phyloP scores from a whole-genome alignment of 2,888 invertebrate genomes.

The Melinaea marsaeus region DNA sequence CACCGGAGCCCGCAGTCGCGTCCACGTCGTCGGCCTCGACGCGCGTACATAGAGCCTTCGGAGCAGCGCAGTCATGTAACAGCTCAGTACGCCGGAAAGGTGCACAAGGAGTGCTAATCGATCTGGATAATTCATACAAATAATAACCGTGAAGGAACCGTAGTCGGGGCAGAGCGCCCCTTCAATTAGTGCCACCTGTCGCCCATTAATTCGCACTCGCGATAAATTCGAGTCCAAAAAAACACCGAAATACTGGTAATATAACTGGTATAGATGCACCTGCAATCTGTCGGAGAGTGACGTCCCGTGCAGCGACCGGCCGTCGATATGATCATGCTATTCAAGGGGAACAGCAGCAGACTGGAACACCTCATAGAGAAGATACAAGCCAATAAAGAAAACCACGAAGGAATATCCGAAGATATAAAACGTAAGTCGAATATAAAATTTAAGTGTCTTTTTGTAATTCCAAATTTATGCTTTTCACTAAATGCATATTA shows the following conservation, averaged over 20 bases:
- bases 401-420: constrained; percentile 75
- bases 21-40: constrained; percentile 54
- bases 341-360: constrained; percentile 91
- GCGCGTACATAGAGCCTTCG: constrained; percentile 50
- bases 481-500: too few species aligned
- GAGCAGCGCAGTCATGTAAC: constrained; percentile 15
- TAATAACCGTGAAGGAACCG: constrained; percentile 72
- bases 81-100: constrained; percentile 50
- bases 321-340: constrained; percentile 83
- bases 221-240: constrained; percentile 63
- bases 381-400: constrained; percentile 90
- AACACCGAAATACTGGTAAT: constrained; percentile 52
- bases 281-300: constrained; percentile 48
- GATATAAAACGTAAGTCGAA: constrained; percentile 70
- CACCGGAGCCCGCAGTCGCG: constrained; percentile 61
- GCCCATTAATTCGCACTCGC: constrained; percentile 70
- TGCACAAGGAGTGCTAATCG: constrained; percentile 60
- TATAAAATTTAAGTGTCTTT: too few species aligned
- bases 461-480: too few species aligned
- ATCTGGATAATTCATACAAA: constrained; percentile 51
- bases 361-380: constrained; percentile 91
- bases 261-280: constrained; percentile 71
- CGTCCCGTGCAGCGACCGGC: constrained; percentile 9
- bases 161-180: constrained; percentile 58
- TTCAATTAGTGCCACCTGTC: constrained; percentile 73